phyloP scores from a whole-genome alignment of 2,888 invertebrate genomes.

The Eupeodes latifasciatus region DNA sequence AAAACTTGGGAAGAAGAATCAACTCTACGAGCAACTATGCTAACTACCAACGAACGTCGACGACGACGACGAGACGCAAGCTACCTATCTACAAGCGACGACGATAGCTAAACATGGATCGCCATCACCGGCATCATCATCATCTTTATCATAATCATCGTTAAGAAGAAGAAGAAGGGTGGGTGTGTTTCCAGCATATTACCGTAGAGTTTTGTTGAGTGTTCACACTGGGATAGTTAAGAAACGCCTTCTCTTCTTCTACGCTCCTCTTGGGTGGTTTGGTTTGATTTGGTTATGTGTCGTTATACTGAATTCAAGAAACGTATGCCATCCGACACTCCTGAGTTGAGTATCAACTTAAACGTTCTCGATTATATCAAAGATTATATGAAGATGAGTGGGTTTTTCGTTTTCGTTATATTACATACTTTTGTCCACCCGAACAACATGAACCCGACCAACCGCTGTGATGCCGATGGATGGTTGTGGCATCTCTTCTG shows the following conservation, averaged over 20 bases:
- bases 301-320: slow-evolving; percentile 28
- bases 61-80: neutral
- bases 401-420: slow-evolving; percentile 29
- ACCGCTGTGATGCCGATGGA: neutral
- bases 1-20: neutral
- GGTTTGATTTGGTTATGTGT: too few relatives aligned
- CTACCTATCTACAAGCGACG: neutral
- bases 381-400: slow-evolving; percentile 73
- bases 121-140: slow-evolving; percentile 32
- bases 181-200: slow-evolving; percentile 43
- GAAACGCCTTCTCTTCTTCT: slow-evolving; percentile 27
- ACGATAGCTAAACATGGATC: slow-evolving; percentile 11
- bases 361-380: slow-evolving; percentile 59
- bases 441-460: slow-evolving; percentile 11
- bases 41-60: neutral
- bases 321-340: slow-evolving; percentile 68
- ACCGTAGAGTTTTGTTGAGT: neutral
- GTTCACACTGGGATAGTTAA: slow-evolving; percentile 46
- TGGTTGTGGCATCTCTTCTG: neutral
- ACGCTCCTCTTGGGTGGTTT: slow-evolving; percentile 57
- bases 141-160: slow-evolving; percentile 23
- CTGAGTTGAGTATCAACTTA: slow-evolving; percentile 55
- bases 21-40: neutral
- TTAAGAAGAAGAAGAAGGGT: slow-evolving; percentile 35
- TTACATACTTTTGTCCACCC: neutral